Evolutionary conservation across 2,797 vertebrate species (phyloP).

Genomic region (Limnodromus scolopaceus): DNA sequence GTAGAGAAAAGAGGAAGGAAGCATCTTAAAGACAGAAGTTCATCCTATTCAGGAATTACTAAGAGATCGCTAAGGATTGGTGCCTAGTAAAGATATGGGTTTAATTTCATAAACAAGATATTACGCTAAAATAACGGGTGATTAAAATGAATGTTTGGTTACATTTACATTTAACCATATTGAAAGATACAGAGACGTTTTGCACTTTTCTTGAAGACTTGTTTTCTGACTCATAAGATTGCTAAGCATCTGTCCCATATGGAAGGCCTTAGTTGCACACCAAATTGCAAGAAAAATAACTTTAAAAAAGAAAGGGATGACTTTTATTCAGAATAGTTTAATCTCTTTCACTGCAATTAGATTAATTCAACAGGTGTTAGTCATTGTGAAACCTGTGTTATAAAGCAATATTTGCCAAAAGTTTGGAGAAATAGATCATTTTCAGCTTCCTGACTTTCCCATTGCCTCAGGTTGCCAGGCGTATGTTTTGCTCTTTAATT

Average conservation of each 20-base stretch:
- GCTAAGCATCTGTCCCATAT: not conserved
- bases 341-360: not conserved
- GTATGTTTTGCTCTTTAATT: not conserved
- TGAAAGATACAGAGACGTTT: not conserved
- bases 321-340: not conserved
- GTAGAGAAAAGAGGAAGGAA: not conserved
- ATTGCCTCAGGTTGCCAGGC: not conserved
- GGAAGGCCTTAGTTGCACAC: not conserved
- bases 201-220: not conserved
- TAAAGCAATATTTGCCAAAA: not conserved
- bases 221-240: not conserved
- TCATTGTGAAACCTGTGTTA: not conserved
- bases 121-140: not conserved
- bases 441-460: not conserved
- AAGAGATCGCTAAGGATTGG: not conserved
- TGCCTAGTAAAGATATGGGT: not conserved
- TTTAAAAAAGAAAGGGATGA: not conserved
- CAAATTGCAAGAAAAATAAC: not conserved
- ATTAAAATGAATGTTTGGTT: not conserved
- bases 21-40: not conserved
- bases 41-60: not conserved
- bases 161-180: not conserved
- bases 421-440: not conserved
- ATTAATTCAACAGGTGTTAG: not conserved
- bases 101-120: not conserved